These are phyloP conservation scores for Aphis craccivora DNA, from an alignment of 1,140 invertebrate species.

Conservation along the genomic window DNA sequence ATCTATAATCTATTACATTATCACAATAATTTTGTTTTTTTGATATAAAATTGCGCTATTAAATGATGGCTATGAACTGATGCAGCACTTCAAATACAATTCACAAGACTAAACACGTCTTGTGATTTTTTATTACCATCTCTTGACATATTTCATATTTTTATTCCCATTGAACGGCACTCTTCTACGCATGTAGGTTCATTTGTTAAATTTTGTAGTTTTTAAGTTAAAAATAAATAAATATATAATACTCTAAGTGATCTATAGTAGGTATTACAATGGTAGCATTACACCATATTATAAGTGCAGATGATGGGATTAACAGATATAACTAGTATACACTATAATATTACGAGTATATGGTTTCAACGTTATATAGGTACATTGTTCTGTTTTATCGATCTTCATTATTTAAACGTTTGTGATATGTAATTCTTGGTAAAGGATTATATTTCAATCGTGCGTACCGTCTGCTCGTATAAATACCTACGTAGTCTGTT, in stretches of 20 bases:
- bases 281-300: neutral
- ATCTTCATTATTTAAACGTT: slow-evolving; percentile 5
- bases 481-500: neutral
- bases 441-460: neutral
- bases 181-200: neutral
- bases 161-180: neutral
- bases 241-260: neutral
- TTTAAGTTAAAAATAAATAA: neutral
- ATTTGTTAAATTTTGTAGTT: neutral
- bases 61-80: neutral
- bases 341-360: neutral
- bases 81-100: neutral
- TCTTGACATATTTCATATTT: neutral
- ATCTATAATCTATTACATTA: neutral
- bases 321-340: neutral
- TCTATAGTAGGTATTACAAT: neutral
- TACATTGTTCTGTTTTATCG: slow-evolving; percentile 10
- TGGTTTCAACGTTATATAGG: neutral
- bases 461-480: neutral
- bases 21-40: neutral
- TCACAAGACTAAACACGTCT: neutral
- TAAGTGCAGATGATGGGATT: neutral
- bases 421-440: neutral
- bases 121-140: neutral
- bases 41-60: neutral